Conservation (phyloP, 2,113 vertebrate species). For the Willisornis vidua region DNA sequence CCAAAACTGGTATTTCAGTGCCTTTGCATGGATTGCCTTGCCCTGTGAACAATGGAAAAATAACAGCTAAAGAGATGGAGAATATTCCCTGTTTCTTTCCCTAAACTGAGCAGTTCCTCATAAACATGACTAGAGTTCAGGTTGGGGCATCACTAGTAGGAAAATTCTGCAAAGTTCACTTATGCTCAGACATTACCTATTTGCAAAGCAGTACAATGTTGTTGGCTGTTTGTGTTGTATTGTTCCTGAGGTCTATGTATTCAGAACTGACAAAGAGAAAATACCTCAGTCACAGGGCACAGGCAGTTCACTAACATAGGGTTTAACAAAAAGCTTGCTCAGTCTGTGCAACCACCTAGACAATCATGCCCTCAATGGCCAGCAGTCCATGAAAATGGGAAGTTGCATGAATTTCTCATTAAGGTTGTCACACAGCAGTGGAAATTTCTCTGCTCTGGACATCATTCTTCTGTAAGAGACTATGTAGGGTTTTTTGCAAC, state of each 20-base stretch:
- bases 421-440: background rate
- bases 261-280: background rate
- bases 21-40: background rate
- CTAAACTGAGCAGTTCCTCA: background rate
- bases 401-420: background rate
- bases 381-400: background rate
- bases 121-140: no score
- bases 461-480: background rate
- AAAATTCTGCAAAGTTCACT: background rate
- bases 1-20: background rate
- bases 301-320: background rate
- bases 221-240: background rate
- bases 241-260: background rate
- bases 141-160: background rate
- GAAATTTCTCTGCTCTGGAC: background rate
- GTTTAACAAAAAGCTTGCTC: background rate
- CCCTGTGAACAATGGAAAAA: background rate
- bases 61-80: background rate
- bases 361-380: fast-evolving
- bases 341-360: background rate
- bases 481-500: fast-evolving
- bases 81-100: background rate
- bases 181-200: background rate
- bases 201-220: background rate
- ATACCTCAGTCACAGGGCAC: background rate